Evolutionary conservation across 2,888 invertebrate genomes (phyloP).

Genomic region (Thymelicus lineola): DNA sequence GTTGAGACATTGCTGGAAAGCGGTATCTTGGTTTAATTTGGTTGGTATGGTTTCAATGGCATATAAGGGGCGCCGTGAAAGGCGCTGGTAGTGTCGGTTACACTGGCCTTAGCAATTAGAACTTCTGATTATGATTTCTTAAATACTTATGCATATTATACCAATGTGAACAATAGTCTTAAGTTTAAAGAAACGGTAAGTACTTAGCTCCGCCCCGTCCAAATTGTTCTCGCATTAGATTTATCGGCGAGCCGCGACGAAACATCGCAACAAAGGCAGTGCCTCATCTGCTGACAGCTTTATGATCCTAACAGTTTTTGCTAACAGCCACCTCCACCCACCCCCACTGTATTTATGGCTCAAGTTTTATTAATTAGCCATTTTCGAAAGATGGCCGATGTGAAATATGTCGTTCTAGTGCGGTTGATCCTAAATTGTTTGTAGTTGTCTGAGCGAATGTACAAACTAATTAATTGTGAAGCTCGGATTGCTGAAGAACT

Average conservation of each 20-base stretch:
- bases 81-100: too few species aligned
- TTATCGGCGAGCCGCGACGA: constrained; percentile 69
- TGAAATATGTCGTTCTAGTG: constrained; percentile 29
- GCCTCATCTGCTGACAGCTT: constrained; percentile 82
- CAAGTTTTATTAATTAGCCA: constrained; percentile 83
- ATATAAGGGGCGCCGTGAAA: too few species aligned
- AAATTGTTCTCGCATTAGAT: constrained; percentile 78
- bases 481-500: too few species aligned
- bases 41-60: too few species aligned
- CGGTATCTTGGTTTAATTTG: too few species aligned
- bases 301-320: constrained; percentile 85
- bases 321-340: constrained; percentile 74
- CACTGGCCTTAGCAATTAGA: not conserved
- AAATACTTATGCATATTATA: not conserved
- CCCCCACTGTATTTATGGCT: constrained; percentile 71
- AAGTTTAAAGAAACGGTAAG: constrained; percentile 28
- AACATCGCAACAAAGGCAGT: constrained; percentile 81
- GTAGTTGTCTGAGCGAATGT: constrained; percentile 5
- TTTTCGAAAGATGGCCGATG: constrained; percentile 61
- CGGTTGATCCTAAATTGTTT: constrained; percentile 17
- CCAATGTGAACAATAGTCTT: not conserved
- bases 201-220: constrained; percentile 50
- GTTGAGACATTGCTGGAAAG: too few species aligned
- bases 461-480: not conserved
- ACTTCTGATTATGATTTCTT: not conserved